Evolutionary conservation across 2,113 vertebrate genomes (phyloP), one percentile per base, ranked within the genome.

Genomic region (Xyliphius kryptos): DNA sequence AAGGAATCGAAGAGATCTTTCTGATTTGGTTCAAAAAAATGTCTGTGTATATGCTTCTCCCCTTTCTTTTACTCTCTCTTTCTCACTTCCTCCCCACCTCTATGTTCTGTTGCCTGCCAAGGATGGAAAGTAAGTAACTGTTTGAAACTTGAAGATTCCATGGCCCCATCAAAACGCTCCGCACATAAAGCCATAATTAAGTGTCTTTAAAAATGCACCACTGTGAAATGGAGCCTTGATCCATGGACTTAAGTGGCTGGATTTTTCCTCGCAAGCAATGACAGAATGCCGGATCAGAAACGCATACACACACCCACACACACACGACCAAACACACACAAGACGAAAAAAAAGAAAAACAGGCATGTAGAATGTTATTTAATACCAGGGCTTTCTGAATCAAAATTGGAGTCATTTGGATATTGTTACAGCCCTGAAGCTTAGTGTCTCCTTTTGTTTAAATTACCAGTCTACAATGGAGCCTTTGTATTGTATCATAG

Each of bases 51-150:
- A 74, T 72, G 21, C 77, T 80, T 37, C 78, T 67, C 32, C 57
- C 69, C 61, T 71, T 68, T 56, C 67, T 57, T 55, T 7, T 47
- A 32, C 17, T 51, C 9, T 15, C 6, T 5, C 32, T 32, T 21
- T 13, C 26, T 50, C 20, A 14, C 40, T 55, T 15, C 10, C 43
- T 36, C 61, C 9, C 55, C 44, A 5, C 48, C 65, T 1, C 51
- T 19, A 50, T 52, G 61, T 60, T 37, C 47, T 37, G 19, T 26
- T 64, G 44, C 40, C 78, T 75, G 84, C 83, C 85, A 80, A 83
- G 81, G 83, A 81, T 88, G 87, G 86, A 87, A 87, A 88, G 80
- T 85, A 86, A 84, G 80, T 85, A 86, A 84, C 80, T 82, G 79
- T 86, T 86, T 81, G 64, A 76, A 83, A 78, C 74, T 72, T 77